Conservation (phyloP, 2,888 invertebrate genomes). For the Drosophila stalkeri region DNA sequence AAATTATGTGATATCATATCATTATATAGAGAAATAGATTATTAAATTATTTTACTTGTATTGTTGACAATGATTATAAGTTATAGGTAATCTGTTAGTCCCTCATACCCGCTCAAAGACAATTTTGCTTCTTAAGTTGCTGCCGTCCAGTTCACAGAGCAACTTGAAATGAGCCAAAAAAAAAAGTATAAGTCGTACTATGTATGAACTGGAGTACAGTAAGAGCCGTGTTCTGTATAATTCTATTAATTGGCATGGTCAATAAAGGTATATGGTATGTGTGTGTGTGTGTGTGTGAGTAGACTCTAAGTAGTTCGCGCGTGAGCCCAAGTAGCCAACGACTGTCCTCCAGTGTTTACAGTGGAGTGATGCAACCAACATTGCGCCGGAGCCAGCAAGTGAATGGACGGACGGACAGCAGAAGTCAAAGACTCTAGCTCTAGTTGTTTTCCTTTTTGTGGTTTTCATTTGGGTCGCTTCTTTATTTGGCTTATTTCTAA, state of each 20-base stretch:
- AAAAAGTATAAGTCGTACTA: constrained; percentile 55
- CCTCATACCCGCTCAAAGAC: not conserved
- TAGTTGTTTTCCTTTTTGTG: not conserved
- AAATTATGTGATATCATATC: too few species aligned
- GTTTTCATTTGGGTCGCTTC: constrained; percentile 6
- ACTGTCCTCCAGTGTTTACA: not conserved
- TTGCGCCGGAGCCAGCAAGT: not conserved
- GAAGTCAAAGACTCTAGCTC: constrained; percentile 5
- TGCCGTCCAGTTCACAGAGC: constrained; percentile 53
- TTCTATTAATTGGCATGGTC: constrained; percentile 68
- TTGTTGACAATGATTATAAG: not conserved
- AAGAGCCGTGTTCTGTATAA: constrained; percentile 64
- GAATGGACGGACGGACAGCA: constrained; percentile 2
- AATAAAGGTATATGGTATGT: constrained; percentile 29
- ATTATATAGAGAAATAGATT: too few species aligned
- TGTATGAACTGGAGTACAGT: constrained; percentile 59
- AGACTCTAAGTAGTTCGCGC: not conserved
- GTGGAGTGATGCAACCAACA: constrained; percentile 12
- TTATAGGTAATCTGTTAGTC: constrained; percentile 5
- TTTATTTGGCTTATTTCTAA: constrained; percentile 13
- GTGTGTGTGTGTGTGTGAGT: not conserved
- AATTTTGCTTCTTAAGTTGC: constrained; percentile 5
- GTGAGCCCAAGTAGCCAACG: constrained; percentile 5
- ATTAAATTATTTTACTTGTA: not conserved
- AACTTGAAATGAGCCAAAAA: constrained; percentile 38